These are phyloP conservation scores for Schrankia costaestrigalis DNA, from an alignment of 2,888 invertebrate genomes.

Conservation along the genomic window DNA sequence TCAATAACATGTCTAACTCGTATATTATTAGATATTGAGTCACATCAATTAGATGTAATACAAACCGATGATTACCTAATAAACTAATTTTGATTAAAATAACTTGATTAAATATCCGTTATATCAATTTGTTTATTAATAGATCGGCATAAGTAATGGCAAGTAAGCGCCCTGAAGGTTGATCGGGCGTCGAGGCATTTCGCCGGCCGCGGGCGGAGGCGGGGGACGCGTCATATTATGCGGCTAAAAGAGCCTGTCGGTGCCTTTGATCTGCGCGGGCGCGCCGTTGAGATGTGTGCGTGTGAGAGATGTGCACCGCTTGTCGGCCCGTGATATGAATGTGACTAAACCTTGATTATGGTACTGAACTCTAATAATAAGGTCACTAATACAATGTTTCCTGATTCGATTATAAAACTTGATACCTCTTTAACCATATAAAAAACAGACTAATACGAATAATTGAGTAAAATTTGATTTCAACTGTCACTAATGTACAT, in stretches of 20 bases:
- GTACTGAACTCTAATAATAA: slow-evolving; percentile 73
- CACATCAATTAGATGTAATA: too few species aligned
- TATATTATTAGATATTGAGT: too few species aligned
- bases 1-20: too few species aligned
- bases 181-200: slow-evolving; percentile 54
- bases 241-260: slow-evolving; percentile 80
- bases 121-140: slow-evolving; percentile 78
- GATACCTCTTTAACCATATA: too few species aligned
- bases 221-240: slow-evolving; percentile 79
- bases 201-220: slow-evolving; percentile 65
- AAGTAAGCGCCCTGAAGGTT: slow-evolving; percentile 63
- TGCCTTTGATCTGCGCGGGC: slow-evolving; percentile 74
- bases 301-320: slow-evolving; percentile 67
- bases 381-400: slow-evolving; percentile 66
- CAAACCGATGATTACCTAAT: slow-evolving; percentile 17
- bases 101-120: slow-evolving; percentile 55
- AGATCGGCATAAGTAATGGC: slow-evolving; percentile 78
- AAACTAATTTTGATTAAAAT: slow-evolving; percentile 36
- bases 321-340: slow-evolving; percentile 77
- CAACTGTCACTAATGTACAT: not conserved
- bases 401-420: too few species aligned
- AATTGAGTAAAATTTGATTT: not conserved
- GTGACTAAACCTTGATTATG: slow-evolving; percentile 80
- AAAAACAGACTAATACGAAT: not conserved
- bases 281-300: slow-evolving; percentile 52